Conservation (phyloP, 2,888 invertebrate species). For the Spatulosminthurus flaviceps region DNA sequence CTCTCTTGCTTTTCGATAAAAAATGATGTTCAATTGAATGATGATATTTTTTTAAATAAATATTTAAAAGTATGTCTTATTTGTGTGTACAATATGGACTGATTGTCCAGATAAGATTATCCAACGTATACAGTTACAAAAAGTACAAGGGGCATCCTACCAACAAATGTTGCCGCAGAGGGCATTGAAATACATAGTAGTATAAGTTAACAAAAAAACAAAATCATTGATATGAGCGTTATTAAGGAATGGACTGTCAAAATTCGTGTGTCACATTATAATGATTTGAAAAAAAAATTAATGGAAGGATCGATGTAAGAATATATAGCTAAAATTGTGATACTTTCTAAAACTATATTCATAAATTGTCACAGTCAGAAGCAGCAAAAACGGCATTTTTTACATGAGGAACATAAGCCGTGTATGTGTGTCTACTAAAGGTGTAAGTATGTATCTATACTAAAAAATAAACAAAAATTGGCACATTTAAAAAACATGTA, state of each 20-base stretch:
- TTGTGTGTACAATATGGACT: not conserved
- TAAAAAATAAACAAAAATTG: not conserved
- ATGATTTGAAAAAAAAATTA: too few relatives aligned
- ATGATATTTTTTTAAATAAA: not conserved
- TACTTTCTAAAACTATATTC: not conserved
- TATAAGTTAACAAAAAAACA: too few relatives aligned
- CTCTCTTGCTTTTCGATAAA: not conserved
- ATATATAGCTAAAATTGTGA: not conserved
- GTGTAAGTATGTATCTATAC: too few relatives aligned
- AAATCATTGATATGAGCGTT: too few relatives aligned
- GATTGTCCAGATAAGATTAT: constrained; percentile 10
- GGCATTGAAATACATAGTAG: too few relatives aligned
- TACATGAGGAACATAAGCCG: constrained; percentile 14
- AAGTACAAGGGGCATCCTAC: not conserved
- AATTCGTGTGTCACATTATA: too few relatives aligned
- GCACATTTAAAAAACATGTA: not conserved
- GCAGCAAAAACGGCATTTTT: not conserved
- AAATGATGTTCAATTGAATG: not conserved
- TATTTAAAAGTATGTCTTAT: not conserved
- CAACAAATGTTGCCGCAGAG: too few relatives aligned
- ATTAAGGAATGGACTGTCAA: too few relatives aligned
- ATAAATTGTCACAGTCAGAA: not conserved
- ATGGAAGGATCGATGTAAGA: too few relatives aligned
- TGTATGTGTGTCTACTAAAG: too few relatives aligned
- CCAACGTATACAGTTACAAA: not conserved